Evolutionary conservation across 1,140 invertebrate genomes (phyloP), one percentile per base, ranked within the genome.

Genomic region (Venustaconcha ellipsiformis): DNA sequence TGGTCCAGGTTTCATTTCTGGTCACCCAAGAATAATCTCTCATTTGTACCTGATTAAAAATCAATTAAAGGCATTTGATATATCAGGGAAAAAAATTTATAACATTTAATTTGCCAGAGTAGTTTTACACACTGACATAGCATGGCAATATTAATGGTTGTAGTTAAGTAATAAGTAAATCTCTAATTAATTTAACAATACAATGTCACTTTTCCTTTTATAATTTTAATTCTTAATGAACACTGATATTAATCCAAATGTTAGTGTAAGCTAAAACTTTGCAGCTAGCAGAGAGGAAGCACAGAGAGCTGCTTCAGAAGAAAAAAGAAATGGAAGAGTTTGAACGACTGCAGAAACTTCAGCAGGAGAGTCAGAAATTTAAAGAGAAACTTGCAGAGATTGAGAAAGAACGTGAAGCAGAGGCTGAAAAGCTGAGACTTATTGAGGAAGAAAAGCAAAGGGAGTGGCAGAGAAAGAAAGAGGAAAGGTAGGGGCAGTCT

Each of bases 251-350:
- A n/a, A n/a, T 65, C 15, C 13, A 65, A 56, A 64, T 57, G 1
- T 70, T 4, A 68, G 67, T 70, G n/a, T 48, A 6, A 11, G 37
- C 37, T 48, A 48, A 48, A 48, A 48, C 8, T 48, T 71, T 77
- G 26, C 70, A 84, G 83, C 78, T 80, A 67, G 81, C 84, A 30
- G 75, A 86, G 37, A 80, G 71, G 26, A 70, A 65, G 57, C 80
- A 85, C 3, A 62, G 83, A 17, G 76, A 85, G 48, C 70, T 79
- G 65, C 23, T 85, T 20, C 80, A 82, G 67, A 72, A 79, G 55
- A 84, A 84, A 67, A 80, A 72, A 30, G 79, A 86, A 23, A 76
- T 70, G 63, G 80, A 86, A 57, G 80, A 82, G 67, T 67, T 69
- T 59, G 78, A 84, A 67, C 74, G 80, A 0, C 78, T 74, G 57